Conservation (phyloP, 1,140 invertebrate genomes). For the Zaprionus ornatus region DNA sequence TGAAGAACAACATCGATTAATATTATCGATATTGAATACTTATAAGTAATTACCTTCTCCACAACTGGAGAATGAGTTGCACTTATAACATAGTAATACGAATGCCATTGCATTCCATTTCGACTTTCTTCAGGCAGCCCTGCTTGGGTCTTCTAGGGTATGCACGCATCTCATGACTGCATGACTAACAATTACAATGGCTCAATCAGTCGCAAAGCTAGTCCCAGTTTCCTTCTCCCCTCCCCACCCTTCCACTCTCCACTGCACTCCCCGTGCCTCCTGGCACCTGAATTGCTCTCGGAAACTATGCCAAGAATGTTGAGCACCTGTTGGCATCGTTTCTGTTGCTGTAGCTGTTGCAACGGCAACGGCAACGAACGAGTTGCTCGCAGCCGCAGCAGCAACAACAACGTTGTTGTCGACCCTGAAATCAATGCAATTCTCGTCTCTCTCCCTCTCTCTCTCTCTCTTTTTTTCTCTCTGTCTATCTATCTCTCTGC, state of each 20-base stretch:
- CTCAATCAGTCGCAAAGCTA: conserved; percentile 32
- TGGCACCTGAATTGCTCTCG: conserved; percentile 18
- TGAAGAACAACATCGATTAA: background rate
- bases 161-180: conserved; percentile 15
- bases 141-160: background rate
- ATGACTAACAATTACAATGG: conserved; percentile 26
- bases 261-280: background rate
- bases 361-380: conserved; percentile 20
- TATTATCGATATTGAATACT: background rate
- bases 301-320: conserved; percentile 48
- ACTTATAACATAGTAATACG: background rate
- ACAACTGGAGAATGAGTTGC: conserved; percentile 7
- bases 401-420: conserved; percentile 8
- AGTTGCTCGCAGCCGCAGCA: conserved; percentile 19
- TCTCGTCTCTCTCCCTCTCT: background rate
- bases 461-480: background rate
- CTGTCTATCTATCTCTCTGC: background rate
- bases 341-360: conserved; percentile 8
- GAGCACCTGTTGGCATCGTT: conserved; percentile 52
- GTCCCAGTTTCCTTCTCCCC: background rate
- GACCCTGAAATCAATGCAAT: conserved; percentile 48
- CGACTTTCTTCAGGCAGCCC: background rate
- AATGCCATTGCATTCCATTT: background rate
- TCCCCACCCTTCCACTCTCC: background rate
- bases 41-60: background rate